Base-by-base conservation (phyloP, 2,797 vertebrate species). In the Knipowitschia caucasica region DNA sequence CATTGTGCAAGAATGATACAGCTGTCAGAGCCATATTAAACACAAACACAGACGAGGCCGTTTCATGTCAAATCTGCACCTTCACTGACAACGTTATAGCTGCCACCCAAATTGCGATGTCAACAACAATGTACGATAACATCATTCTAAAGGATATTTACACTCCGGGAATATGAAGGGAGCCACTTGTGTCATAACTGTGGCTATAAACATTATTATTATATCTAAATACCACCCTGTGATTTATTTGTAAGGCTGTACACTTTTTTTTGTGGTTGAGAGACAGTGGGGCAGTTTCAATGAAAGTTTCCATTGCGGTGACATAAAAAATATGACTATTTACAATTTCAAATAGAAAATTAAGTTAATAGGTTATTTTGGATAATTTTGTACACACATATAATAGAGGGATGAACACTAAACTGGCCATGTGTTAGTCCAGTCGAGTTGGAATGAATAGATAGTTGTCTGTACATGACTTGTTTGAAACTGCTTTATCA, bases 11-110 rank as follows among this genome's bases (percentile, higher is more conserved):
- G 76, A 81, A 87, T 83, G 80, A 83, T 84, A 78, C 81, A 84
- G 70, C 81, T 81, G 81, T 86, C 77, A 59, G 69, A 18, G 25
- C 43, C 68, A 80, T 86, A 81, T 84, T 84, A 82, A 79, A 89
- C 40, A 81, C 74, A 80, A 73, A 70, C 67, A 74, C 62, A 56
- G 27, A 61, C 50, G 47, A 53, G 52, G 69, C 68, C 78, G 74
- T 75, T 78, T 80, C 75, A 62, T 59, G 65, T 81, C 71, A 69
- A 76, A 77, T 81, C 73, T 78, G 76, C 73, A 77, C 83, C 82
- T 81, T 75, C 78, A 82, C 77, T 78, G 76, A 83, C 81, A 80
- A 63, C 71, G 78, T 77, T 77, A 69, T 57, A 60, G 58, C 77
- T 69, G 70, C 59, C 42, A 42, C 56, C 5, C 38, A 80, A 78